Conservation (phyloP, 2,113 vertebrate species). For the Falco punctatus region DNA sequence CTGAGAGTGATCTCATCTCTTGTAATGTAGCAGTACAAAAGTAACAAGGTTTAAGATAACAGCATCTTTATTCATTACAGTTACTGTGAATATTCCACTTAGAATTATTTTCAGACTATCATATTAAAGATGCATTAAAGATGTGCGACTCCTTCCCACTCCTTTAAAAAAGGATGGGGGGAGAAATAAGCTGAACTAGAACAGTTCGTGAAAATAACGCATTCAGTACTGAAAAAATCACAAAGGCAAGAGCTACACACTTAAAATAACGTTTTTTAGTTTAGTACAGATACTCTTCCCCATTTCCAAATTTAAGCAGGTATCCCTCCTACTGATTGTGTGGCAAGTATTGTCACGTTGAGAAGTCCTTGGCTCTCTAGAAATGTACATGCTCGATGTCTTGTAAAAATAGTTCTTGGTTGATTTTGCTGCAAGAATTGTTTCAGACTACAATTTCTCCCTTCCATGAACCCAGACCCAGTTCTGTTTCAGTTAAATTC, state of each 20-base stretch:
- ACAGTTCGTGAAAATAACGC: conserved; percentile 6
- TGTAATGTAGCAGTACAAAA: neutral
- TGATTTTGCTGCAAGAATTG: neutral
- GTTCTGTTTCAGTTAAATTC: neutral
- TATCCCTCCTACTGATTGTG: neutral
- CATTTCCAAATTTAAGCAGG: conserved; percentile 13
- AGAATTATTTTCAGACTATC: conserved; percentile 37
- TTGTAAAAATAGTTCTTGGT: neutral
- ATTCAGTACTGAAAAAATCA: neutral
- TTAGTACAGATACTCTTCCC: neutral
- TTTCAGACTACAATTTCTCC: neutral
- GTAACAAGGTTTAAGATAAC: neutral
- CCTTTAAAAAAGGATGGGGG: neutral
- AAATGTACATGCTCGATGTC: neutral
- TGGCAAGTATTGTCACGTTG: neutral
- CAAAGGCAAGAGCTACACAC: neutral
- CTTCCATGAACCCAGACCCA: neutral
- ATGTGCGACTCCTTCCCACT: neutral
- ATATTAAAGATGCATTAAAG: conserved; percentile 7
- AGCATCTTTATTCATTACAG: neutral
- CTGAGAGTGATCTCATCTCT: neutral
- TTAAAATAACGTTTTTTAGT: neutral
- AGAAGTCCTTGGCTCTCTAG: neutral
- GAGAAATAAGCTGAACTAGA: neutral
- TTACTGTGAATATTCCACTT: neutral